These are phyloP conservation scores for Ptychadena robeensis DNA, from an alignment of 2,797 vertebrate genomes.

Conservation along the genomic window DNA sequence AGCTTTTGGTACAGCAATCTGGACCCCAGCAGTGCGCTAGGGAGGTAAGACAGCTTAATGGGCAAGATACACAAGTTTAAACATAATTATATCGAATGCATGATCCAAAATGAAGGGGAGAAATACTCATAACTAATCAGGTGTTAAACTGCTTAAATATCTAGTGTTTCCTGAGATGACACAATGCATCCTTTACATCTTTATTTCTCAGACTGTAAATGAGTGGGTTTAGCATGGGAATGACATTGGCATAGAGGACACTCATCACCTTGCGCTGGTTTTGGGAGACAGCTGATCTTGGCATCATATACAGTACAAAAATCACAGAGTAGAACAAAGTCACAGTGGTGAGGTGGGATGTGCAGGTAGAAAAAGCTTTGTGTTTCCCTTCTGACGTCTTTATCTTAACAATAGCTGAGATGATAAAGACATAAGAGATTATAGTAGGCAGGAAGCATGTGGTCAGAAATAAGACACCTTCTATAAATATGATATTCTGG, in stretches of 20 bases:
- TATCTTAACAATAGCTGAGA: not conserved
- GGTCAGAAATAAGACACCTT: not conserved
- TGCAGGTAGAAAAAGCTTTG: conserved; percentile 28
- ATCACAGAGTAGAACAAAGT: conserved; percentile 5
- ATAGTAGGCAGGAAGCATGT: not conserved
- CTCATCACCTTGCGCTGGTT: conserved; percentile 2
- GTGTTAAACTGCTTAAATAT: not conserved
- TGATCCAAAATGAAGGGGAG: no score
- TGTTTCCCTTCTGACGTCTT: not conserved
- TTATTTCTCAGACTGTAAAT: conserved; percentile 31
- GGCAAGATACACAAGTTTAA: no score
- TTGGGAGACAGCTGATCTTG: not conserved
- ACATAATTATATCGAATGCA: no score
- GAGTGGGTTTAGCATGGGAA: conserved; percentile 13
- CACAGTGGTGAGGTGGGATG: conserved; percentile 17
- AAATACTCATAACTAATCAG: no score
- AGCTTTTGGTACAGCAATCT: no score
- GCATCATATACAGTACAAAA: conserved; percentile 15
- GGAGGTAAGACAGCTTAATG: no score
- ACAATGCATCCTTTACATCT: not conserved
- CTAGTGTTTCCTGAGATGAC: not conserved
- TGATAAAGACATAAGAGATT: conserved; percentile 14
- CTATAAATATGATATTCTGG: not conserved
- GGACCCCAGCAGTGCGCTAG: no score
- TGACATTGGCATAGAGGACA: not conserved